Base-by-base conservation (phyloP, 2,797 vertebrate species). In the Rhyacichthys aspro region DNA sequence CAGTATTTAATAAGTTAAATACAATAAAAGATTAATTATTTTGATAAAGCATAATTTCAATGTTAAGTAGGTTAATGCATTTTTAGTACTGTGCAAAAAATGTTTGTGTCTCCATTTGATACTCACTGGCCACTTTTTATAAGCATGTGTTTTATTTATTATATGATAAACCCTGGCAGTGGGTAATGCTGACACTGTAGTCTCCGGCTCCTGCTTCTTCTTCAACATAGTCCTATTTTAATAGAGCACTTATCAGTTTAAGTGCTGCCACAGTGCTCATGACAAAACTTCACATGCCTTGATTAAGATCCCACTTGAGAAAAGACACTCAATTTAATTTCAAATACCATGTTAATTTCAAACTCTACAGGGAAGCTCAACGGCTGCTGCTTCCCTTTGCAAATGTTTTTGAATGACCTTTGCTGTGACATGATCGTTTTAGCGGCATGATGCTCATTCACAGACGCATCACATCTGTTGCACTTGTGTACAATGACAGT, bases 291-390 rank as follows among this genome's bases (percentile, higher is more conserved):
- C 47, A 7, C 7, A 23, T 70, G 41, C 68, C 11, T 63, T 76
- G 38, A 85, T 67, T 78, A 46, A 62, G 28, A 62, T 37, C 8
- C 8, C 46, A 43, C 67, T 77, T 47, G 23, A 67, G 39, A 39
- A 59, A 48, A 23, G 19, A 43, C 46, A 28, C 43, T 63, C 15
- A 23, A 23, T 9, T 12, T 41, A 34, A 61, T 42, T 43, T 19
- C 9, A 72, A 62, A 71, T 47, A 10, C 33, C 18, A 60, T 55
- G 45, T 57, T 81, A 44, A 77, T 73, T 73, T 48, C 52, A 34
- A 42, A 70, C 72, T 37, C 78, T 74, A 70, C 55, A 49, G 65
- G 69, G 54, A 9, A 44, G 54, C 53, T 72, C 2, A 15, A 59
- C 34, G 23, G 59, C 46, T 17, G 37, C 48, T 15, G 18, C 36